phyloP scores from a whole-genome alignment of 2,113 vertebrate genomes.

The Gymnogyps californianus region DNA sequence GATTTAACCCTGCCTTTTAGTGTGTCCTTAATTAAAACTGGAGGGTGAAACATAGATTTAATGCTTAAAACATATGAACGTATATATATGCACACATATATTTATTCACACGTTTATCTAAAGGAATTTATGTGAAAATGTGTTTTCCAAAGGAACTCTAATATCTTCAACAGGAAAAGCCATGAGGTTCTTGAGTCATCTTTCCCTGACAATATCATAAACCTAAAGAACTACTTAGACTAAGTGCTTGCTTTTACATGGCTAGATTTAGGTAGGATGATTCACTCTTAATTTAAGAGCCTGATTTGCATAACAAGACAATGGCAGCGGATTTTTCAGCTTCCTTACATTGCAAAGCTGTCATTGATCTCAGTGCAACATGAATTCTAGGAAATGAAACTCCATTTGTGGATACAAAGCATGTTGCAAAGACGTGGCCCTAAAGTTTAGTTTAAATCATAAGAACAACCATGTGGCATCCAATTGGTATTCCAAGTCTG shows the following conservation, averaged over 20 bases:
- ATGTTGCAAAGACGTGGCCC: neutral
- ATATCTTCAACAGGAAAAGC: neutral
- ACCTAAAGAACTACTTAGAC: neutral
- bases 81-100: neutral
- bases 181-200: neutral
- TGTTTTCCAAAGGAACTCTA: neutral
- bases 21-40: neutral
- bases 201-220: neutral
- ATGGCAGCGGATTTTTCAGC: neutral
- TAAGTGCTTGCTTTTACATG: slow-evolving; percentile 2
- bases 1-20: neutral
- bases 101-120: neutral
- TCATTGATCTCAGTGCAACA: neutral
- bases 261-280: slow-evolving; percentile 29
- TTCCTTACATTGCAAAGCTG: neutral
- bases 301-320: slow-evolving; percentile 17
- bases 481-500: neutral
- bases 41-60: neutral
- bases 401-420: neutral
- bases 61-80: neutral
- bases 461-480: neutral
- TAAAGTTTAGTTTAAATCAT: neutral
- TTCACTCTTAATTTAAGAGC: slow-evolving; percentile 9
- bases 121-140: neutral
- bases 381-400: neutral